Evolutionary conservation across 2,113 vertebrate species (phyloP).

Genomic region (Prietella phreatophila): DNA sequence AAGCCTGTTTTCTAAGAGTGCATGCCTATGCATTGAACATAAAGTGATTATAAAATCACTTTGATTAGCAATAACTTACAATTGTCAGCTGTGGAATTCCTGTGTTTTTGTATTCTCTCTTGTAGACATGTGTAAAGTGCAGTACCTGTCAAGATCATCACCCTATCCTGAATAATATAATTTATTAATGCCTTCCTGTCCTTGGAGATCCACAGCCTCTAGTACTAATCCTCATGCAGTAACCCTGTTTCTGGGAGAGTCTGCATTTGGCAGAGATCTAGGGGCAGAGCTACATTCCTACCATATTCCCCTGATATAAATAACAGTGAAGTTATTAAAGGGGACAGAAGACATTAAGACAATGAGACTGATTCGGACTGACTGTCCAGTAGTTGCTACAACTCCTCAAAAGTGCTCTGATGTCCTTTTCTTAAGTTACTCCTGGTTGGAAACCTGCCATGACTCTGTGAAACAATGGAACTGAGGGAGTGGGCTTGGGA

Average conservation of each 20-base stretch:
- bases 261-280: constrained; percentile 20
- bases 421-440: background rate
- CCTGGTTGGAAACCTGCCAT: constrained; percentile 18
- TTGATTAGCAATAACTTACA: background rate
- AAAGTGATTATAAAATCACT: background rate
- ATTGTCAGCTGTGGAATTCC: background rate
- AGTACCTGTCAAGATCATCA: background rate
- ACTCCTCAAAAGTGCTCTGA: background rate
- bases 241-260: constrained; percentile 22
- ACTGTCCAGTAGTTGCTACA: constrained; percentile 7
- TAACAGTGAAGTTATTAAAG: constrained; percentile 22
- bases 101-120: constrained; percentile 21
- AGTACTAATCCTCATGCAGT: constrained; percentile 40
- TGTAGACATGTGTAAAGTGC: background rate
- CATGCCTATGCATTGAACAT: background rate
- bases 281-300: constrained; percentile 9
- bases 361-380: background rate
- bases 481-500: constrained; percentile 50
- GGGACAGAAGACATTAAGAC: background rate
- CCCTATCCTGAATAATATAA: constrained; percentile 24
- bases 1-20: background rate
- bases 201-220: constrained; percentile 29
- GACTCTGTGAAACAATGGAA: constrained; percentile 43
- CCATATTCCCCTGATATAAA: constrained; percentile 22
- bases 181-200: constrained; percentile 16